Evolutionary conservation across 2,113 vertebrate genomes (phyloP).

Genomic region (rat (Rattus norvegicus)): GRCr8 NC_086035.1:47561501-47562000

Average conservation of each 20-base stretch:
- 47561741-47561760: neutral
- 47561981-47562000: neutral
- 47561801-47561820: neutral
- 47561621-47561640: neutral
- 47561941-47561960: conserved; percentile 12
- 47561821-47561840: neutral
- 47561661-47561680: neutral
- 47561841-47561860: neutral
- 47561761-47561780: neutral
- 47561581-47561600: neutral
- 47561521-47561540: neutral
- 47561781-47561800: neutral
- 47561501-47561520: neutral
- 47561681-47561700: neutral
- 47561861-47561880: neutral
- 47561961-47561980: neutral
- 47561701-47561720: neutral
- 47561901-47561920: neutral
- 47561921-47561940: neutral
- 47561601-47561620: neutral
- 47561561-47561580: neutral
- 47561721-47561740: neutral
- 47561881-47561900: neutral
- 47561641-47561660: neutral
- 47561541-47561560: neutral